These are phyloP conservation scores for Pollenia angustigena DNA, from an alignment of 2,888 invertebrate genomes.

Conservation along the genomic window DNA sequence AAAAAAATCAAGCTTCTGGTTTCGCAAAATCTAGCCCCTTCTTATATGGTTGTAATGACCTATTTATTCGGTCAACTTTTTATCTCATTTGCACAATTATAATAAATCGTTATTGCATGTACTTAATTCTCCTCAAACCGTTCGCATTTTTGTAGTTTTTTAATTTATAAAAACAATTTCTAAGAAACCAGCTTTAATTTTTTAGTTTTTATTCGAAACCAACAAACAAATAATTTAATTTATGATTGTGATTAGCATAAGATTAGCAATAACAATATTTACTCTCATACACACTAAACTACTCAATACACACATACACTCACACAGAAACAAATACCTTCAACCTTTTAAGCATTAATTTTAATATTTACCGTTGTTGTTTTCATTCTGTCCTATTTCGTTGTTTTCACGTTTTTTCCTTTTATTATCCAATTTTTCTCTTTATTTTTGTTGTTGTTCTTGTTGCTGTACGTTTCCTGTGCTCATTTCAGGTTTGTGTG, in stretches of 20 bases:
- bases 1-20: no score
- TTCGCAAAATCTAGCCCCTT: background rate
- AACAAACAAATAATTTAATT: conserved; percentile 61
- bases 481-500: conserved; percentile 32
- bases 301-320: conserved; percentile 6
- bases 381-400: conserved; percentile 23
- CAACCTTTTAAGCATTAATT: conserved; percentile 57
- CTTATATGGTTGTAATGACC: background rate
- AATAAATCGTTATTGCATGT: background rate
- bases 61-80: conserved; percentile 33
- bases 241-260: conserved; percentile 60
- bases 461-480: conserved; percentile 32
- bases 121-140: background rate
- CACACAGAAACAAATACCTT: conserved; percentile 1
- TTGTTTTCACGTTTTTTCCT: conserved; percentile 26
- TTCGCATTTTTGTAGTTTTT: background rate
- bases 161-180: background rate
- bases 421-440: conserved; percentile 48
- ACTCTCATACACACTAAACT: conserved; percentile 1
- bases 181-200: conserved; percentile 2
- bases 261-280: conserved; percentile 50
- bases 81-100: background rate
- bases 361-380: conserved; percentile 52
- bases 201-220: conserved; percentile 16
- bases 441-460: conserved; percentile 12